A percentile compares a stretch with the other conserved stretches of the same genome.
These are phyloP conservation scores for Mormyrops attenuatus DNA, from an alignment of 2,797 vertebrate species.

Conservation along the genomic window DNA sequence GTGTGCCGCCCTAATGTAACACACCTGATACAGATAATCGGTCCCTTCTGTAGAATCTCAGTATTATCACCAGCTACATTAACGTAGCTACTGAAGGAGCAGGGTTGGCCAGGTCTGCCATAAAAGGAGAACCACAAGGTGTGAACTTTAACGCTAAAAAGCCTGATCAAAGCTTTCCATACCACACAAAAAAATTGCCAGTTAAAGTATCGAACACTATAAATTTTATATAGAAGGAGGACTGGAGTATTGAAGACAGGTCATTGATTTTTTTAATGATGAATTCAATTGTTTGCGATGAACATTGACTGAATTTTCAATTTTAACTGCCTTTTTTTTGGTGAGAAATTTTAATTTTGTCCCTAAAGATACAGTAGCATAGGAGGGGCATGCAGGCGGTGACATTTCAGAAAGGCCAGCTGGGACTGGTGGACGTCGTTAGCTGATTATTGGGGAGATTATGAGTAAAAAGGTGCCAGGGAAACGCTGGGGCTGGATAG, in stretches of 20 bases:
- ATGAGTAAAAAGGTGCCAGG: neutral
- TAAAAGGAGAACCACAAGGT: neutral
- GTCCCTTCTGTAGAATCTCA: neutral
- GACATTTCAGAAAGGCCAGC: neutral
- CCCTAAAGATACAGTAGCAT: neutral
- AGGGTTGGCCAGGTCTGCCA: neutral
- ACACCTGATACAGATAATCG: neutral
- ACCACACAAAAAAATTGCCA: neutral
- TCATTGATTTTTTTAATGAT: neutral
- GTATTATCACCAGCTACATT: neutral
- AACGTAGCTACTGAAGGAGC: neutral
- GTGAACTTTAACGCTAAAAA: neutral
- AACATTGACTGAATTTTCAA: neutral
- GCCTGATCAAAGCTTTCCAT: neutral
- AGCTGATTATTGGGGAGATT: neutral
- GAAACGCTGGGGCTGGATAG: neutral
- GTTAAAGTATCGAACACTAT: neutral
- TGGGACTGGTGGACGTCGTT: neutral
- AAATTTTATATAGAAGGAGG: neutral
- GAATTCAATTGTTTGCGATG: neutral
- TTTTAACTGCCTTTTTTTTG: neutral
- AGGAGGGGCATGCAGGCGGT: neutral
- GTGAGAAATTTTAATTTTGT: neutral
- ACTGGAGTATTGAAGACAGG: neutral
- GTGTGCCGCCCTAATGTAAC: neutral